These are phyloP conservation scores for Isoperla grammatica DNA, from an alignment of 2,888 invertebrate genomes.

Conservation along the genomic window DNA sequence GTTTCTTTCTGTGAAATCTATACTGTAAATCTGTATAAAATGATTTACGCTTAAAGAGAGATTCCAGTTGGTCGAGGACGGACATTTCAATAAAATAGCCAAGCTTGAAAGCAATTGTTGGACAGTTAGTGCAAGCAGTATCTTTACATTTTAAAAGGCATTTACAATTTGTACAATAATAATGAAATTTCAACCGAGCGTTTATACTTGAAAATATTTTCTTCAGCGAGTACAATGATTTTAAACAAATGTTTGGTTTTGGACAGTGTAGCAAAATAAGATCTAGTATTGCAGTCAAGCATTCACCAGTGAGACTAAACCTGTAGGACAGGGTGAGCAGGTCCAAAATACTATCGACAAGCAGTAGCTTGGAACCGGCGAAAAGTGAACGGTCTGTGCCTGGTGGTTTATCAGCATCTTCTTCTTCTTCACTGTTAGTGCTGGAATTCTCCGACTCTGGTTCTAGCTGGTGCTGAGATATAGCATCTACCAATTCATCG, in stretches of 20 bases:
- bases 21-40: constrained; percentile 3
- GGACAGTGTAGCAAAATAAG: constrained; percentile 11
- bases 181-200: not conserved
- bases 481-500: too few relatives aligned
- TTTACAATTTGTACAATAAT: constrained; percentile 9
- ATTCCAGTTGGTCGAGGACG: not conserved
- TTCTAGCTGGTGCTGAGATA: too few relatives aligned
- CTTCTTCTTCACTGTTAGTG: too few relatives aligned
- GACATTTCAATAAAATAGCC: constrained; percentile 14
- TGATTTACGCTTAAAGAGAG: not conserved
- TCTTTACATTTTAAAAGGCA: not conserved
- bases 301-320: constrained; percentile 24
- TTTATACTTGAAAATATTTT: constrained; percentile 5
- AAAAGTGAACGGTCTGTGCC: too few relatives aligned
- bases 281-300: constrained; percentile 23
- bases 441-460: too few relatives aligned
- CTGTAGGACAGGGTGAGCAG: constrained; percentile 26
- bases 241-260: not conserved
- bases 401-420: too few relatives aligned
- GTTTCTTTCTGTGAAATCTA: constrained; percentile 10
- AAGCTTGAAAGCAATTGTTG: not conserved
- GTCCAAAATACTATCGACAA: constrained; percentile 23
- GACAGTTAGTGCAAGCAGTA: constrained; percentile 1
- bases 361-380: too few relatives aligned
- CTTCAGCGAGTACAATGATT: constrained; percentile 2